Evolutionary conservation across 2,113 vertebrate genomes (phyloP).

Genomic region (Dascyllus trimaculatus): DNA sequence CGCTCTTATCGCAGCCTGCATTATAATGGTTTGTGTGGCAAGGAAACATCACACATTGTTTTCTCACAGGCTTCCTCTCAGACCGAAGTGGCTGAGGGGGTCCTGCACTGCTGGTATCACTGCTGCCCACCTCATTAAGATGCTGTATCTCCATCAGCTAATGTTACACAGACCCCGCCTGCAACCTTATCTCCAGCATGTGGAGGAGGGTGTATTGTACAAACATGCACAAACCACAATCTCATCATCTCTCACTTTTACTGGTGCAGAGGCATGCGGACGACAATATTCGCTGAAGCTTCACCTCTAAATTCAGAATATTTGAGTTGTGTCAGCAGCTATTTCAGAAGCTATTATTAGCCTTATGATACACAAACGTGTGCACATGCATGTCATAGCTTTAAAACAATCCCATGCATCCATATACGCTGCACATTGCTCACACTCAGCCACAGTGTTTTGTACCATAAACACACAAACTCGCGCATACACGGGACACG

Average conservation of each 20-base stretch:
- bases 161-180: slow-evolving; percentile 30
- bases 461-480: slow-evolving; percentile 51
- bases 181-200: slow-evolving; percentile 43
- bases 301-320: slow-evolving; percentile 18
- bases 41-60: slow-evolving; percentile 76
- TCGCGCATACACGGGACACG: slow-evolving; percentile 48
- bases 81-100: slow-evolving; percentile 18
- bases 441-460: slow-evolving; percentile 32
- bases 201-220: slow-evolving; percentile 39
- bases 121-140: slow-evolving; percentile 44
- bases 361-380: slow-evolving; percentile 19
- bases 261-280: slow-evolving; percentile 6
- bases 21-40: slow-evolving; percentile 59
- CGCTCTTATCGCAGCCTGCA: slow-evolving; percentile 61
- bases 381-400: slow-evolving; percentile 52
- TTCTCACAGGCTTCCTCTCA: slow-evolving; percentile 66
- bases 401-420: slow-evolving; percentile 49
- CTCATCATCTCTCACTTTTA: slow-evolving; percentile 14
- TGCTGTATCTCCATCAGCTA: slow-evolving; percentile 48
- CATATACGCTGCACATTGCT: slow-evolving; percentile 46
- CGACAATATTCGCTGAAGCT: slow-evolving; percentile 26
- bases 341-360: slow-evolving; percentile 43
- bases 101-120: slow-evolving; percentile 22
- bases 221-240: slow-evolving; percentile 51
- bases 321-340: slow-evolving; percentile 36